These are phyloP conservation scores for Lutjanus erythropterus DNA, from an alignment of 2,113 vertebrate genomes.

Conservation along the genomic window DNA sequence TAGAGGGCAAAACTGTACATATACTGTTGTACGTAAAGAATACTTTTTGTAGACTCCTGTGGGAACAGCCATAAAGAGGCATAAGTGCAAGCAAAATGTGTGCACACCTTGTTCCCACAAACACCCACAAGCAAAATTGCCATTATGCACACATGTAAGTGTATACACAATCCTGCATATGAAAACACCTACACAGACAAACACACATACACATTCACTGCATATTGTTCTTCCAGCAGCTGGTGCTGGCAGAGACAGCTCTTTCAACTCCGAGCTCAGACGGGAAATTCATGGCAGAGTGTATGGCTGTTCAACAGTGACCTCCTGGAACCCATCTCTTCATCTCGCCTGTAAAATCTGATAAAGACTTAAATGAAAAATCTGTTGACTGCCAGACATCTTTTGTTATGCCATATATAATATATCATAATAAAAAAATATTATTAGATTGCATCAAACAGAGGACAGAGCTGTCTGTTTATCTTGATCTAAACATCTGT, in stretches of 20 bases:
- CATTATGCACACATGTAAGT: background rate
- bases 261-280: constrained; percentile 65
- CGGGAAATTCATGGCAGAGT: constrained; percentile 3
- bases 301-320: constrained; percentile 3
- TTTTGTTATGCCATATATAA: background rate
- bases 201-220: constrained; percentile 27
- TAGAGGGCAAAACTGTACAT: background rate
- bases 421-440: background rate
- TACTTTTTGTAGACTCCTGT: background rate
- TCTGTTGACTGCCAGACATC: background rate
- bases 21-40: background rate
- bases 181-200: background rate
- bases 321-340: constrained; percentile 7
- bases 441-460: background rate
- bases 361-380: constrained; percentile 7
- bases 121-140: background rate
- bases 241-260: constrained; percentile 48
- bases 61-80: background rate
- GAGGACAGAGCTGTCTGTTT: background rate
- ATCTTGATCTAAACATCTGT: background rate
- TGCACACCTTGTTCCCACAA: background rate
- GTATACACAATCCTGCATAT: background rate
- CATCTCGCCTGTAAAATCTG: background rate
- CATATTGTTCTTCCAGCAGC: constrained; percentile 51
- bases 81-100: background rate